Evolutionary conservation across 2,113 vertebrate species (phyloP).

Genomic region (Stigmatopora nigra): DNA sequence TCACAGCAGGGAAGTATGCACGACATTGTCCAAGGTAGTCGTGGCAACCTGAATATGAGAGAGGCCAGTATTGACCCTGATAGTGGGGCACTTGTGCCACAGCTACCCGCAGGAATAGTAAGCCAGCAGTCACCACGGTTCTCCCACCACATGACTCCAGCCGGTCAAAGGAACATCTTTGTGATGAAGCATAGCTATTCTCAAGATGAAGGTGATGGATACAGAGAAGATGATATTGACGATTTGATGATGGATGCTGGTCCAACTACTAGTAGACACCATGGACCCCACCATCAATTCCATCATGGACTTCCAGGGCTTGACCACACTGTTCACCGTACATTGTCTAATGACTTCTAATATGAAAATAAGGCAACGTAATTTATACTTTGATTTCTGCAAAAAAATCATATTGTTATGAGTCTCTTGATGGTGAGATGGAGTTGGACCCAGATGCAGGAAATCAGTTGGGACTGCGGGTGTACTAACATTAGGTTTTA

Average conservation of each 20-base stretch:
- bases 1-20: constrained; percentile 80
- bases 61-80: constrained; percentile 79
- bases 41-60: constrained; percentile 88
- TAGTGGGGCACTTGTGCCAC: constrained; percentile 57
- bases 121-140: constrained; percentile 48
- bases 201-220: constrained; percentile 83
- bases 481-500: no score
- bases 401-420: constrained; percentile 14
- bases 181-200: constrained; percentile 97
- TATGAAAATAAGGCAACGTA: constrained; percentile 42
- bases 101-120: constrained; percentile 49
- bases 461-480: no score
- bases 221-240: constrained; percentile 72
- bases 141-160: constrained; percentile 56
- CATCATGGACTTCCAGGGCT: constrained; percentile 74
- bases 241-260: constrained; percentile 75
- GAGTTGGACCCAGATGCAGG: no score
- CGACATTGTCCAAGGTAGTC: constrained; percentile 85
- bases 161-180: constrained; percentile 81
- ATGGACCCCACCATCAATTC: constrained; percentile 57
- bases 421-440: no score
- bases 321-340: constrained; percentile 86
- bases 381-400: neutral
- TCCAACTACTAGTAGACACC: constrained; percentile 75
- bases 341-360: constrained; percentile 84